Conservation (phyloP, 2,888 invertebrate genomes). For the Digitonthophagus gazella region DNA sequence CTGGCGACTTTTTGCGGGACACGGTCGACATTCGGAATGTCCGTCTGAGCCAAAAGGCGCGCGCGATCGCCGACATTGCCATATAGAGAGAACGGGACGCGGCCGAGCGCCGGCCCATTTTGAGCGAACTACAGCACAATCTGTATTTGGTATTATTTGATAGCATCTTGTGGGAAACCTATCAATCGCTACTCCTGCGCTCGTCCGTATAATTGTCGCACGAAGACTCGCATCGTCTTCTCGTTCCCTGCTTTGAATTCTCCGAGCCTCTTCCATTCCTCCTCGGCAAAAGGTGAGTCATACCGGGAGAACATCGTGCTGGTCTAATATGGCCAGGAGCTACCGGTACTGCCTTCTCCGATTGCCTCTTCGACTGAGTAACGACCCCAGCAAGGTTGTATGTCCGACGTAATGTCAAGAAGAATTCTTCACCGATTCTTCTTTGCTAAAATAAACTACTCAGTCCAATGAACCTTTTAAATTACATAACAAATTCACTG, state of each 20-base stretch:
- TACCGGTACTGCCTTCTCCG: background rate
- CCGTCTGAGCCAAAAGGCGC: background rate
- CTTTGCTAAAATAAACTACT: background rate
- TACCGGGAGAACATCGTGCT: background rate
- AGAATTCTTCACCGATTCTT: background rate
- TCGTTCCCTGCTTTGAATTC: slow-evolving; percentile 26
- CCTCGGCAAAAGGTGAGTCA: slow-evolving; percentile 7
- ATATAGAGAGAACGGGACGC: background rate
- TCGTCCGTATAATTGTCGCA: slow-evolving; percentile 2
- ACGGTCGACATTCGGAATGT: background rate
- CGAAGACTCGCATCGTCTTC: slow-evolving; percentile 3
- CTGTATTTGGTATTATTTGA: slow-evolving; percentile 50
- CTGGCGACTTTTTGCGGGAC: background rate
- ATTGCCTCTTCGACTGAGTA: background rate
- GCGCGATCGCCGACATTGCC: background rate
- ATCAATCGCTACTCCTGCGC: slow-evolving; percentile 34
- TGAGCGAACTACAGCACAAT: slow-evolving; percentile 39
- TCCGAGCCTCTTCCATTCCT: slow-evolving; percentile 12
- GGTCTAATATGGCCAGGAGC: background rate
- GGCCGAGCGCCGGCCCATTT: slow-evolving; percentile 41
- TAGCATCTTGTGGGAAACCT: slow-evolving; percentile 49
- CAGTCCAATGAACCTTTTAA: no score
- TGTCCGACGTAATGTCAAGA: background rate
- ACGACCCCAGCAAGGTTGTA: background rate
- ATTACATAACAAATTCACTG: no score